Evolutionary conservation across 2,888 invertebrate species (phyloP), one percentile per base, ranked within the genome.

Genomic region (Halocaridina rubra): DNA sequence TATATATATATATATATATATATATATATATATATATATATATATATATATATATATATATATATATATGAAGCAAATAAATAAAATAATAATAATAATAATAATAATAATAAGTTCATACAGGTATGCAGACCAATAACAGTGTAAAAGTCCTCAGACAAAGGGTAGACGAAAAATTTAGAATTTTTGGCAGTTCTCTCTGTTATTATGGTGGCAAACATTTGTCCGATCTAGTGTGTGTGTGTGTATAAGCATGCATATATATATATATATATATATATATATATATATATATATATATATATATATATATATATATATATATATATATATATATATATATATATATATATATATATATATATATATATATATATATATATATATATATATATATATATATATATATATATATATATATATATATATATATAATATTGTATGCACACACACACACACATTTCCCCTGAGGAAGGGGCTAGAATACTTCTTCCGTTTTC

Each of bases 361-460:
- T 76, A 19, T 53, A 32, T 59, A 24, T 76, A 32, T 59, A 57
- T 77, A 32, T 77, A 32, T 76, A 22, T 76, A 32, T 76, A 22
- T 76, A 30, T 59, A 32, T 76, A 32, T 76, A 32, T 76, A 57
- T 76, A 32, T 76, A 32, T 59, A 32, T 76, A 32, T 76, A 32
- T 76, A 29, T 76, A 22, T 30, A 57, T 76, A 57, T 76, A 46
- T 22, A 32, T 77, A 69, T 69, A 69, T 69, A 27, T 69, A 69
- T 69, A 69, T 69, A 69, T 69, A 69, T 69, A 69, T 69, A 69
- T 27, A 61, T n/a, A n/a, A 19, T 39, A 39, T 13, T 8, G 39
- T 39, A 39, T 8, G 46, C 46, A 10, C 46, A n/a, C n/a, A n/a
- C n/a, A 46, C 46, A 46, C 46, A 46, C 46, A 46, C 13, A 46